Evolutionary conservation across 2,888 invertebrate genomes (phyloP).

Genomic region (Lasioglossum lativentre): DNA sequence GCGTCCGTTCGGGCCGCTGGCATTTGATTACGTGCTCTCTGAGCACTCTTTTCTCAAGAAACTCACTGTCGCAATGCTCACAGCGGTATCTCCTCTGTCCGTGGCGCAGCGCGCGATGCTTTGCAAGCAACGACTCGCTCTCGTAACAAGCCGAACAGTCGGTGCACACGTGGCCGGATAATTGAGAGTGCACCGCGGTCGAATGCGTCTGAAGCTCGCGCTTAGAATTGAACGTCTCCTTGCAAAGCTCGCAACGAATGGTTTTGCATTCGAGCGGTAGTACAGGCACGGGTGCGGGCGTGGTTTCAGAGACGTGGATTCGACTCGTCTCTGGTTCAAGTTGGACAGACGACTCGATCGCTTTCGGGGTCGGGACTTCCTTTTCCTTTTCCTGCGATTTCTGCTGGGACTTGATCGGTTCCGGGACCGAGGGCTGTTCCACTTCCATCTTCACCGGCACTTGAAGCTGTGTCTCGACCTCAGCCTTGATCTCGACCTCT

Average conservation of each 20-base stretch:
- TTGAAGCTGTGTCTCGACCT: neutral
- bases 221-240: slow-evolving; percentile 34
- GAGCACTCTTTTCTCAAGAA: slow-evolving; percentile 43
- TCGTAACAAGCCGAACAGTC: slow-evolving; percentile 53
- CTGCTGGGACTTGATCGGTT: neutral
- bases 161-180: slow-evolving; percentile 33
- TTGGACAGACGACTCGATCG: neutral
- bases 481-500: neutral
- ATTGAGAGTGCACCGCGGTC: slow-evolving; percentile 31
- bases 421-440: neutral
- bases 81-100: slow-evolving; percentile 48
- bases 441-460: neutral
- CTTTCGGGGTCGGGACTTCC: neutral
- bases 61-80: slow-evolving; percentile 50
- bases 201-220: slow-evolving; percentile 54
- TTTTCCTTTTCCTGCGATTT: neutral
- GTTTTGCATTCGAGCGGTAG: neutral
- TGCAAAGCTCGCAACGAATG: slow-evolving; percentile 54
- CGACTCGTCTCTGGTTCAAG: neutral
- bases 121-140: slow-evolving; percentile 25
- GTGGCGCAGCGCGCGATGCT: slow-evolving; percentile 48
- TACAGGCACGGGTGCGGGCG: neutral
- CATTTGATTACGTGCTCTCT: slow-evolving; percentile 49
- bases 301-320: neutral
- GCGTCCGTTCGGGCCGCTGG: neutral